Percentiles rank a stretch among this genome's conserved stretches.
Evolutionary conservation across 1,140 invertebrate genomes (phyloP).

Genomic region (Drosophila saltans): DNA sequence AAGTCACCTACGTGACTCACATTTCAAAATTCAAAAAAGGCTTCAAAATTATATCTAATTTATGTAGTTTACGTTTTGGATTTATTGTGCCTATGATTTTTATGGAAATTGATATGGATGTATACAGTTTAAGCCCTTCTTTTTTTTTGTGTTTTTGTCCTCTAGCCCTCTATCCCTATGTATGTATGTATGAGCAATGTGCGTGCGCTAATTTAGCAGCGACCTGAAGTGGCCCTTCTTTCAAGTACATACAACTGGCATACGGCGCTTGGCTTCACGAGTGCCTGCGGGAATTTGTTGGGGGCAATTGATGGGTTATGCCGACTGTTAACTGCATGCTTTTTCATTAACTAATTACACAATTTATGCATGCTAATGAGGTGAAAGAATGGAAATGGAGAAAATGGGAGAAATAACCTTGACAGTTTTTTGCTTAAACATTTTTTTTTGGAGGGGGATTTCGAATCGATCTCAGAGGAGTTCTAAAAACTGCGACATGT

Average conservation of each 20-base stretch:
- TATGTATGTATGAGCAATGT: conserved; percentile 58
- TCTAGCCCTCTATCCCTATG: no score
- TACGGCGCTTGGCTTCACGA: conserved; percentile 28
- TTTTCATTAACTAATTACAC: conserved; percentile 53
- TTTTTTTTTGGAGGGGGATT: background rate
- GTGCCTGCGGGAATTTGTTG: conserved; percentile 11
- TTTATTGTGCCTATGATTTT: conserved; percentile 69
- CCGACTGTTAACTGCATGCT: conserved; percentile 8
- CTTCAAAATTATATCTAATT: conserved; percentile 67
- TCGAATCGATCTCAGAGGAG: conserved; percentile 48
- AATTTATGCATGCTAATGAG: conserved; percentile 45
- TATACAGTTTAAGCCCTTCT: conserved; percentile 43
- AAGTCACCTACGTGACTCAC: conserved; percentile 64
- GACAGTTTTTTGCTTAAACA: conserved; percentile 37
- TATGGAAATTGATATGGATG: conserved; percentile 55
- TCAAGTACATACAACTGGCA: conserved; percentile 54
- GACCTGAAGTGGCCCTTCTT: conserved; percentile 55
- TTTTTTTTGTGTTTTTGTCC: conserved; percentile 11
- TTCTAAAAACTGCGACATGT: conserved; percentile 46
- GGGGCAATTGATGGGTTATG: background rate
- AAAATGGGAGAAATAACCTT: conserved; percentile 25
- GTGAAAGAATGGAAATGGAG: conserved; percentile 12
- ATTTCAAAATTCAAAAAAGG: conserved; percentile 45
- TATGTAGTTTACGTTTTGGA: conserved; percentile 77
- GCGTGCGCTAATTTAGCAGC: conserved; percentile 62